phyloP scores from a whole-genome alignment of 2,888 invertebrate species.

The Amblyjoppa proteus region DNA sequence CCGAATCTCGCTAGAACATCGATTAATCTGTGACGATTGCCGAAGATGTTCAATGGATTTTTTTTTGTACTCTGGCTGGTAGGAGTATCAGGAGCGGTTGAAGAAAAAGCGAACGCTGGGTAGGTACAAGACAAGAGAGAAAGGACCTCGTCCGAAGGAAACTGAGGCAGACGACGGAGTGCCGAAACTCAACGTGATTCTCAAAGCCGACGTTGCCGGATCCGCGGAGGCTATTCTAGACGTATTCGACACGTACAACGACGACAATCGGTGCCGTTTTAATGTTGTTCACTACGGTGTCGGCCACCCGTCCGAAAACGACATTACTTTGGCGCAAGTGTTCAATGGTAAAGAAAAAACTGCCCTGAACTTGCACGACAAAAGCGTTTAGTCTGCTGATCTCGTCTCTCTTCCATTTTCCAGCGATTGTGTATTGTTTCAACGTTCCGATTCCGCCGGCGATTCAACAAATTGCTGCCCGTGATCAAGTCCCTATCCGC shows the following conservation, averaged over 20 bases:
- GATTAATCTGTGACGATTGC: not conserved
- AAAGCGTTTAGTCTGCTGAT: not conserved
- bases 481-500: conserved; percentile 87
- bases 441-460: conserved; percentile 89
- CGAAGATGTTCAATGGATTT: conserved; percentile 7
- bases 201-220: conserved; percentile 97
- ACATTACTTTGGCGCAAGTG: conserved; percentile 92
- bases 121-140: conserved; percentile 86
- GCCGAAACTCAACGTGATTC: conserved; percentile 87
- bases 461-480: conserved; percentile 86
- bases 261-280: conserved; percentile 89
- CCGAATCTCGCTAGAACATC: not conserved
- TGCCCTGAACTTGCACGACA: not conserved
- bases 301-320: conserved; percentile 93
- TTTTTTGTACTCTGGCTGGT: conserved; percentile 42
- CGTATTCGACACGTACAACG: conserved; percentile 94
- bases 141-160: conserved; percentile 88
- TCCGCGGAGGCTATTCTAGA: conserved; percentile 98
- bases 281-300: conserved; percentile 96
- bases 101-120: conserved; percentile 88
- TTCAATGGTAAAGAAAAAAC: conserved; percentile 87
- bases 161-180: conserved; percentile 85
- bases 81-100: conserved; percentile 88
- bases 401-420: conserved; percentile 35
- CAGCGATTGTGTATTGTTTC: conserved; percentile 95